Conservation (phyloP, 2,113 vertebrate species). For the Mandrillus leucophaeus region DNA sequence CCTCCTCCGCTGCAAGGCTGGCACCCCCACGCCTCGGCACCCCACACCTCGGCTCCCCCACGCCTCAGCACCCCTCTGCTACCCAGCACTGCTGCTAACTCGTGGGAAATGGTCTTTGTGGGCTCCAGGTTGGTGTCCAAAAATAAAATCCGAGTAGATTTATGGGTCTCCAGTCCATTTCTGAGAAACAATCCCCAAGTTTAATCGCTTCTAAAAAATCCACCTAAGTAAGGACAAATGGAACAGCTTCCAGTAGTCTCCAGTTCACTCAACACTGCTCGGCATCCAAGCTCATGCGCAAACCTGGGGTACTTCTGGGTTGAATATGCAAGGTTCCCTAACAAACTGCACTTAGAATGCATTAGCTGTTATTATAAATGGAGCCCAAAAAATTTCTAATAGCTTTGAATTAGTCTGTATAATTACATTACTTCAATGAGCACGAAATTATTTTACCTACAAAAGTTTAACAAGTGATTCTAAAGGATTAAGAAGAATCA, state of each 20-base stretch:
- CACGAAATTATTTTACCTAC: slow-evolving; percentile 27
- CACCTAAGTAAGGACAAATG: neutral
- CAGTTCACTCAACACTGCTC: neutral
- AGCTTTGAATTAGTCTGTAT: neutral
- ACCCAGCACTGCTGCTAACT: neutral
- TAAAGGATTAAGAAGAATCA: neutral
- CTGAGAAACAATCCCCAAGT: neutral
- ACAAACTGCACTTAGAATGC: neutral
- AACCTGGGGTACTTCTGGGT: neutral
- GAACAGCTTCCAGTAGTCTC: neutral
- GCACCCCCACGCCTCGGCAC: accelerated
- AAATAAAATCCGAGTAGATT: neutral
- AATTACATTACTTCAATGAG: slow-evolving; percentile 5
- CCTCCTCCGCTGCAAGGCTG: neutral
- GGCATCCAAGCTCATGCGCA: neutral
- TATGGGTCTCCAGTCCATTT: neutral
- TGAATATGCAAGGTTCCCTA: neutral
- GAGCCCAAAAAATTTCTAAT: neutral
- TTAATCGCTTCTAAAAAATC: neutral
- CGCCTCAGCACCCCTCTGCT: accelerated
- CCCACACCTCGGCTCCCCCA: too few species aligned
- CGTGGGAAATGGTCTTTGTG: accelerated
- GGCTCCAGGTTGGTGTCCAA: neutral
- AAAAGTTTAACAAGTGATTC: slow-evolving; percentile 19
- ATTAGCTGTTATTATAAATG: neutral